Base-by-base conservation (phyloP, 1,140 invertebrate genomes). In the Brachystomella parvula region DNA sequence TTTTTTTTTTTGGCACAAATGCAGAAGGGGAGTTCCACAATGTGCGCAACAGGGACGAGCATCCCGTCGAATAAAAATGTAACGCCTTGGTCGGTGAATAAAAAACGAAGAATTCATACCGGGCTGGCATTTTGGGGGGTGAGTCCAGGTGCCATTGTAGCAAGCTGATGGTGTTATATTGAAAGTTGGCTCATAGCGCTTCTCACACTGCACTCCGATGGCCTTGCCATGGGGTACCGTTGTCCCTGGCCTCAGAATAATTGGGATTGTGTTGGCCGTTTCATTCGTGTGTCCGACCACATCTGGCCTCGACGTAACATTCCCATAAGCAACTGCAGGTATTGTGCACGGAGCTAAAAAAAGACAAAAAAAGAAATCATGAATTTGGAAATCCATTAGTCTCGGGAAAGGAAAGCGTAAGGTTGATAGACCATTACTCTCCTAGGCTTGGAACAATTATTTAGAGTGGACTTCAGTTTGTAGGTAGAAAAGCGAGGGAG, bases 121-220 rank as follows among this genome's bases (percentile, higher is more conserved):
- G 31, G 94, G 93, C 60, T 87, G 84, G 79, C 94, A 97, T 57
- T 85, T 83, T 0, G 94, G 96, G 68, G 96, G 89, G 71, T 94
- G 88, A 0, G 89, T 89, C 94, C 94, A 98, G 0, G 93, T 95
- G 9, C 94, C 94, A 75, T 98, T 98, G 75, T 93, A 89, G 75
- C 96, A 99, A 0, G 83, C 85, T 0, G 90, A 85, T 0, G 87
- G 84, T 0, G 85, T 83, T 53, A 84, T 84, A 71, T 86, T 87
- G 6, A 85, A 85, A 3, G 86, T 82, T 21, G 76, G 74, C 76
- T 97, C 94, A 74, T 93, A 94, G 71, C 92, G 86, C 63, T 87
- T 80, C 63, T 92, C 86, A 75, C 96, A 98, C 53, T 86, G 83
- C 0, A 97, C 90, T 24, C 87, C 80, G 30, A 98, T 82, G n/a